Base-by-base conservation (phyloP, 2,113 vertebrate genomes). In the Monopterus albus region DNA sequence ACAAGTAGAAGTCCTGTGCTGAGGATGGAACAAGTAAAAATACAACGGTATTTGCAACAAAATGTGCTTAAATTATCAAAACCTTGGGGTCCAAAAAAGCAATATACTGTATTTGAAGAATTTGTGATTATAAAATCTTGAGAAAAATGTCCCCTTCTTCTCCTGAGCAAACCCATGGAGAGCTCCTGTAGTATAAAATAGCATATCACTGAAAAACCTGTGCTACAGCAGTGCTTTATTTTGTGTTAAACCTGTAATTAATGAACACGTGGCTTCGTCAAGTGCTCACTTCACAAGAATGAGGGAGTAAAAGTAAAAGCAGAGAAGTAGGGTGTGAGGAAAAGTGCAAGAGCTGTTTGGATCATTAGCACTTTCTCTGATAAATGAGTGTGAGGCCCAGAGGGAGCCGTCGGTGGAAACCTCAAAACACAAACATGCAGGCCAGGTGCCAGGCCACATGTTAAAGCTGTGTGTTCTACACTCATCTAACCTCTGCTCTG, bases 401-500 rank as follows among this genome's bases (percentile, higher is more conserved):
- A 75, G 66, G 66, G 31, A 65, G 47, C 38, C 15, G n/a, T 40
- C 3, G 20, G 55, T 61, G 68, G 70, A 68, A 69, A 73, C 73
- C 33, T 42, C 45, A 33, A 59, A 39, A 80, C 28, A 79, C 29
- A 84, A 29, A 74, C 67, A 82, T 7, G 21, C 25, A 71, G 75
- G 39, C 75, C 80, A 85, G 77, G 82, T 85, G 83, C 57, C 45
- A 77, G 79, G 58, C 55, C 90, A 89, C 85, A 74, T 89, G 89
- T 72, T 89, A 84, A 88, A 87, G 72, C 53, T 59, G 67, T 91
- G 91, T 90, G 72, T 87, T 80, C 85, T 81, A 65, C 50, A 62
- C 77, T 87, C 78, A 75, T 82, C 89, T 89, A 83, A 92, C 88
- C 90, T 79, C 82, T 78, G 79, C 67, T 88, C 68, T 64, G 82